A percentile compares a stretch with the other conserved stretches of the same genome.
These are phyloP conservation scores for Bos taurus DNA, from an alignment of 2,113 vertebrate genomes.

Conservation along the genomic window DNA sequence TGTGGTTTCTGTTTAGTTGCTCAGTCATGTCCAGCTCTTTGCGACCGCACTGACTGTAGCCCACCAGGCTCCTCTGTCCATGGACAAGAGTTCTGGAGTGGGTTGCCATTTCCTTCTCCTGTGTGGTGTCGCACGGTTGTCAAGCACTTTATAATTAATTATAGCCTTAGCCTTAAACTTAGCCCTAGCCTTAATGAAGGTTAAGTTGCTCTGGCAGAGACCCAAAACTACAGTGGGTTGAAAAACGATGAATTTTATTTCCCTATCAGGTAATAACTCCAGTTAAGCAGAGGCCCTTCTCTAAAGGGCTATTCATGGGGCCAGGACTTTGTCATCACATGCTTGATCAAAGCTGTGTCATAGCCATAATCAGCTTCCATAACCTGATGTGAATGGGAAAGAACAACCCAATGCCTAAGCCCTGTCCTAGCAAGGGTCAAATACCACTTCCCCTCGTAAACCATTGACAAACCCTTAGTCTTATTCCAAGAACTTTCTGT, in stretches of 20 bases:
- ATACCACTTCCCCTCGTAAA: neutral
- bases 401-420: neutral
- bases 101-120: neutral
- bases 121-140: neutral
- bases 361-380: neutral
- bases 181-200: neutral
- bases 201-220: neutral
- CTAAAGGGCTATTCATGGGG: neutral
- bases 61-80: neutral
- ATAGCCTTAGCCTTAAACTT: neutral
- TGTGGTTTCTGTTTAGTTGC: neutral
- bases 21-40: neutral
- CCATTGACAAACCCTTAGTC: neutral
- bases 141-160: neutral
- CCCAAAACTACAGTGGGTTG: neutral
- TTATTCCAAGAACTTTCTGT: neutral
- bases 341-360: neutral
- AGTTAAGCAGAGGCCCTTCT: neutral
- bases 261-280: neutral
- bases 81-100: neutral
- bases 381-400: neutral
- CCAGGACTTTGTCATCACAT: neutral
- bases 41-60: rapidly evolving
- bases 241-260: neutral
- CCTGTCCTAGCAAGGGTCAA: neutral